Base-by-base conservation (phyloP, 2,113 vertebrate species). In the Zosterops lateralis region DNA sequence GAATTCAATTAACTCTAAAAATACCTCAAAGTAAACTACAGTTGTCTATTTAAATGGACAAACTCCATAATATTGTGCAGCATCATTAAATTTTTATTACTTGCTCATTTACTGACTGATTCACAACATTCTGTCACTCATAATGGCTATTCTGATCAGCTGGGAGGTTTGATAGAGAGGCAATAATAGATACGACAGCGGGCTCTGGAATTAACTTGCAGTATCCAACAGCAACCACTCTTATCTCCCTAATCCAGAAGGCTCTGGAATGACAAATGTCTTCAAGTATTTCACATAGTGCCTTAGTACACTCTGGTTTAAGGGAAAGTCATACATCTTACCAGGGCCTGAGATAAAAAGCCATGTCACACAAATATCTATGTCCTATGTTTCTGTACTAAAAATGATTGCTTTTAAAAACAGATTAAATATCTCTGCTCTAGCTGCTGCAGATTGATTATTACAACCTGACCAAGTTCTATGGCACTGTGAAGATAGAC, bases 381-480 rank as follows among this genome's bases (percentile, higher is more conserved):
- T 80, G 78, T 62, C 53, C 34, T 79, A 9, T 56, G 51, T 56
- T 94, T 81, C 67, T 68, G 32, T 56, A 61, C 58, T 75, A 58
- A 50, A 78, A 79, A 68, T 47, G 28, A 82, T 17, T 42, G 21
- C 51, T 90, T 80, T 88, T 61, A 58, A 82, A 93, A 85, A 89
- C 2, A 53, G 48, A 61, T 58, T 10, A 29, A 44, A 47, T 93
- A 14, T 86, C 90, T 97, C 83, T 96, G 61, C 60, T 96, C 50
- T 79, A 99, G 99, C 97, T 99, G 85, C 95, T 99, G 57, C 97
- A 98, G 73, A 98, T 99, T 8, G 99, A 99, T 96, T 99, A 99
- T 87, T 99, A 99, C 97, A 99, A 99, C 97, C 97, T 99, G 97
- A 99, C 99, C 62, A 99, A 99, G 97, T 99, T 99, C 97, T 99